Evolutionary conservation across 2,113 vertebrate species (phyloP).

Genomic region (Labrus mixtus): DNA sequence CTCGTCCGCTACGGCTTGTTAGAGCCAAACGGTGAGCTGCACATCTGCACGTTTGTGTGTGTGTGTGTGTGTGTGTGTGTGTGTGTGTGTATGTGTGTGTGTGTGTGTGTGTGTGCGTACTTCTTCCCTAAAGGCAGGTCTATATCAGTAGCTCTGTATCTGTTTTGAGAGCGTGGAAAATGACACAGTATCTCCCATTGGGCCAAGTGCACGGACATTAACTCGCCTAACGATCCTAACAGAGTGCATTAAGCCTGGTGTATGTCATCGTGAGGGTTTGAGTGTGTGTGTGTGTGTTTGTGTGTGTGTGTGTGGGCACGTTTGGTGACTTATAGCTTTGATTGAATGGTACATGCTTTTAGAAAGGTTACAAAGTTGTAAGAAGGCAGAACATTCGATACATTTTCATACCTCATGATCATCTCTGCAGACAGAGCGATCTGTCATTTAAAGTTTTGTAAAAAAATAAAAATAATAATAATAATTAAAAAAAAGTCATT

Average conservation of each 20-base stretch:
- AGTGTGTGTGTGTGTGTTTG: conserved; percentile 24
- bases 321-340: conserved; percentile 37
- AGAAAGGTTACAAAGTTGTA: conserved; percentile 48
- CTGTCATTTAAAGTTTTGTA: conserved; percentile 22
- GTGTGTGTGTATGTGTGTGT: conserved; percentile 20
- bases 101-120: conserved; percentile 8
- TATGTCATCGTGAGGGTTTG: conserved; percentile 7
- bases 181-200: conserved; percentile 64
- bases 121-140: conserved; percentile 55
- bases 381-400: conserved; percentile 14
- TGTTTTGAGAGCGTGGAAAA: conserved; percentile 67
- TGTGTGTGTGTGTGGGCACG: conserved; percentile 4
- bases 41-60: conserved; percentile 41
- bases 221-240: conserved; percentile 77
- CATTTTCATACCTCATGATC: conserved; percentile 37
- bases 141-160: conserved; percentile 66
- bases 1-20: conserved; percentile 56
- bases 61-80: conserved; percentile 10
- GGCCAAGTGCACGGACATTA: conserved; percentile 75
- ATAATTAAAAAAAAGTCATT: conserved; percentile 37
- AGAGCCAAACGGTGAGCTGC: conserved; percentile 41
- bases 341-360: conserved; percentile 14
- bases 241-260: conserved; percentile 59
- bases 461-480: not conserved
- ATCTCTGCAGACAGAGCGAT: conserved; percentile 35